Evolutionary conservation across 2,888 invertebrate species (phyloP).

Genomic region (Cheilosia grossa): DNA sequence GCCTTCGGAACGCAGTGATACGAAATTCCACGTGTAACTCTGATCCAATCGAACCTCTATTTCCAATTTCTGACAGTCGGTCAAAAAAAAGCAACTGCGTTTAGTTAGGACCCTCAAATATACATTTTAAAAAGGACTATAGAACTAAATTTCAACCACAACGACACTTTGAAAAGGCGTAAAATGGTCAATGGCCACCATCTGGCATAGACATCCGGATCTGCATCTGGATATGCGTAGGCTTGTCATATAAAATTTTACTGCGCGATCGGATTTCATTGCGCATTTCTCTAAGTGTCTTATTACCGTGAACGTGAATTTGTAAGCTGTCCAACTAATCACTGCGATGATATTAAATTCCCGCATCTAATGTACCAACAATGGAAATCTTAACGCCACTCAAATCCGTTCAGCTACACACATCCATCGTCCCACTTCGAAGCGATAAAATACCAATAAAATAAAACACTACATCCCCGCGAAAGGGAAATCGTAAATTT

Average conservation of each 20-base stretch:
- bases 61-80: too few relatives aligned
- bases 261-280: slow-evolving; percentile 20
- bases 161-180: slow-evolving; percentile 2
- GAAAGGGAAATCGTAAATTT: slow-evolving; percentile 62
- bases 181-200: slow-evolving; percentile 4
- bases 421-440: slow-evolving; percentile 22
- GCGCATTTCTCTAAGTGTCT: slow-evolving; percentile 40
- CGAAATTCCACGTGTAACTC: too few relatives aligned
- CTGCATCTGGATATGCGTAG: slow-evolving; percentile 6
- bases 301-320: slow-evolving; percentile 57
- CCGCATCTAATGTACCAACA: slow-evolving; percentile 22
- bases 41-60: too few relatives aligned
- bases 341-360: slow-evolving; percentile 27
- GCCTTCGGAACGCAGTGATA: too few relatives aligned
- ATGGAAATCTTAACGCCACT: slow-evolving; percentile 58
- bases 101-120: too few relatives aligned
- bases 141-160: background rate
- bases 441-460: slow-evolving; percentile 68
- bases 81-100: too few relatives aligned
- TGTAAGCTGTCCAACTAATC: slow-evolving; percentile 35
- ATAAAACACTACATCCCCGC: slow-evolving; percentile 49
- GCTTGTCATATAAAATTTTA: slow-evolving; percentile 47
- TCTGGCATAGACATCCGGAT: background rate
- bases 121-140: too few relatives aligned
- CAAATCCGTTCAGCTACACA: background rate